These are phyloP conservation scores for Patella ulyssiponensis DNA, from an alignment of 2,888 invertebrate genomes.

Conservation along the genomic window DNA sequence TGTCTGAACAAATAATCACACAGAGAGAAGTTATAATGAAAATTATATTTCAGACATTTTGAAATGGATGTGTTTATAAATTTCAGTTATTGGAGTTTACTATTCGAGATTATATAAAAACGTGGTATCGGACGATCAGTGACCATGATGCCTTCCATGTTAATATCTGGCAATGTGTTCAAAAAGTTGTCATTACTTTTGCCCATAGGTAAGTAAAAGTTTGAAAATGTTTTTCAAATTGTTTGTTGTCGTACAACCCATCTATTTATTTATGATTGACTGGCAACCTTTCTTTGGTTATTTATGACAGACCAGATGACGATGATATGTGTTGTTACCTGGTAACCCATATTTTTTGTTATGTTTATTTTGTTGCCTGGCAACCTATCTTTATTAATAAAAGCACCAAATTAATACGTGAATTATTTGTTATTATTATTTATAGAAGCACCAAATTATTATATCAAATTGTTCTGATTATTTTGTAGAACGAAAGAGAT, in stretches of 20 bases:
- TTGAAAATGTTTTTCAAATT: too few relatives aligned
- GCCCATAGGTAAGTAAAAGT: slow-evolving; percentile 77
- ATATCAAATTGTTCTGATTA: background rate
- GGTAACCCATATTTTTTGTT: background rate
- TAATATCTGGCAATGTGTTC: slow-evolving; percentile 71
- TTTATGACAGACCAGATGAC: too few relatives aligned
- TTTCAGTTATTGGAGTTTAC: slow-evolving; percentile 79
- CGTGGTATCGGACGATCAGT: slow-evolving; percentile 76
- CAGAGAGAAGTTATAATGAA: too few relatives aligned
- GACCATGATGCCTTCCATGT: slow-evolving; percentile 81
- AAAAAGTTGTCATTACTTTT: slow-evolving; percentile 81
- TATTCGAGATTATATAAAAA: slow-evolving; percentile 85
- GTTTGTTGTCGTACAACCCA: too few relatives aligned
- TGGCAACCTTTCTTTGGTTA: too few relatives aligned
- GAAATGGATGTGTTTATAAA: background rate
- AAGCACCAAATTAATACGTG: background rate
- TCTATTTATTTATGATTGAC: too few relatives aligned
- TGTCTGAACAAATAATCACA: too few relatives aligned
- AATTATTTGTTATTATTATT: background rate
- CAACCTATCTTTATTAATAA: background rate
- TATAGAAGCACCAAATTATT: background rate
- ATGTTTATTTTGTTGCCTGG: background rate
- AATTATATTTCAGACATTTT: too few relatives aligned
- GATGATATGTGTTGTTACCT: background rate
- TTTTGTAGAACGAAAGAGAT: slow-evolving; percentile 81